These are phyloP conservation scores for Neomonachus schauinslandi DNA, from an alignment of 2,113 vertebrate species.

Conservation along the genomic window DNA sequence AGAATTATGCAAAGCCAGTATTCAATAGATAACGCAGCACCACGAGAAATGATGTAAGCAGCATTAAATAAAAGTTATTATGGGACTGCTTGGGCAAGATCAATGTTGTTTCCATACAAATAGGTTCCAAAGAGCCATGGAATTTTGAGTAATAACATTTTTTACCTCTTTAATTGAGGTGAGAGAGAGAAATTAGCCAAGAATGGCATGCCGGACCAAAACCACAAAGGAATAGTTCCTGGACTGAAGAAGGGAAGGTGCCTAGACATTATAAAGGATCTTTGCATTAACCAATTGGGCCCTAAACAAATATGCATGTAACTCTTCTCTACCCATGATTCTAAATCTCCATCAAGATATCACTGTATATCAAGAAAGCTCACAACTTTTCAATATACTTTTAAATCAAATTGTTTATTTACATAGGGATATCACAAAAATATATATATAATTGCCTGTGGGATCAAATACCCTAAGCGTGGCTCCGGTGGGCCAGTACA, in stretches of 20 bases:
- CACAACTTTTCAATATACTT: neutral
- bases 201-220: neutral
- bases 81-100: neutral
- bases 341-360: neutral
- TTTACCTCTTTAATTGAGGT: neutral
- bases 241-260: neutral
- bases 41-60: neutral
- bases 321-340: neutral
- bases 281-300: neutral
- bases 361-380: neutral
- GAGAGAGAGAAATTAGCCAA: neutral
- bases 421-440: neutral
- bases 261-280: neutral
- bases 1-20: neutral
- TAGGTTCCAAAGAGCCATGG: neutral
- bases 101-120: neutral
- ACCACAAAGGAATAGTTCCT: neutral
- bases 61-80: neutral
- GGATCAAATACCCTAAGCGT: neutral
- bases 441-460: neutral
- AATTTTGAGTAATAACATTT: neutral
- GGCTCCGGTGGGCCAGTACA: neutral
- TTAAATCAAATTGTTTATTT: neutral
- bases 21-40: neutral
- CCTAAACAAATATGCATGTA: neutral